A percentile compares a stretch with the other conserved stretches of the same genome.
Conservation (phyloP, 2,888 invertebrate species). For the Arenicola marina region DNA sequence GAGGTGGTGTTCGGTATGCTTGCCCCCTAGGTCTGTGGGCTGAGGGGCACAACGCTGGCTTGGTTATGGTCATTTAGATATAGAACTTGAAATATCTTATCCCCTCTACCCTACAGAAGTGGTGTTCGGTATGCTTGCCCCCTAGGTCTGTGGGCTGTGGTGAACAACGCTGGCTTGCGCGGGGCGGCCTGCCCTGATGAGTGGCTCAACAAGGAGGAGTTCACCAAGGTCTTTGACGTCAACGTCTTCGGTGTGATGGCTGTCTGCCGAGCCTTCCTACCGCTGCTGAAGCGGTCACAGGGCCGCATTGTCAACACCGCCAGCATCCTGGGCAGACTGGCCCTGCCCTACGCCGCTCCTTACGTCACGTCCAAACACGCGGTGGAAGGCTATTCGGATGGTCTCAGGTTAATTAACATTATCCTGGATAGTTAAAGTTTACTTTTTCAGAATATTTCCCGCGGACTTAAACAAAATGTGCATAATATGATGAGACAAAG, state of each 20-base stretch:
- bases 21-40: constrained; percentile 54
- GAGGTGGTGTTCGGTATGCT: too few relatives aligned
- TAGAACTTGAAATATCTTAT: too few relatives aligned
- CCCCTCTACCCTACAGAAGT: too few relatives aligned
- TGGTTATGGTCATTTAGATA: too few relatives aligned
- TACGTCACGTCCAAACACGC: constrained; percentile 16
- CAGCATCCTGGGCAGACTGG: constrained; percentile 9
- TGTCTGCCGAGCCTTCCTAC: too few relatives aligned
- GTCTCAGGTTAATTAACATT: constrained; percentile 14
- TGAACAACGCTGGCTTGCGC: constrained; percentile 58
- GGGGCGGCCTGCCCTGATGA: constrained; percentile 48
- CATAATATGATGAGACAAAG: too few relatives aligned
- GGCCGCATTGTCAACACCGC: constrained; percentile 12
- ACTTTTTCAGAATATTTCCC: too few relatives aligned
- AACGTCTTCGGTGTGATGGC: constrained; percentile 53
- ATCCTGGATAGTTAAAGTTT: too few relatives aligned
- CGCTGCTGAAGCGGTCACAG: constrained; percentile 2
- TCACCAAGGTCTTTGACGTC: constrained; percentile 47
- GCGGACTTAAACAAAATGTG: too few relatives aligned
- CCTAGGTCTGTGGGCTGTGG: constrained; percentile 57
- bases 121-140: too few relatives aligned
- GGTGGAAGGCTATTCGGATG: constrained; percentile 10
- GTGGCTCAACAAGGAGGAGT: constrained; percentile 48
- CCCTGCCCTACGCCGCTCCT: constrained; percentile 1
- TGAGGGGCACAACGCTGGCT: constrained; percentile 57